Evolutionary conservation across 1,140 invertebrate species (phyloP).

Genomic region (Zeugodacus cucurbitae): DNA sequence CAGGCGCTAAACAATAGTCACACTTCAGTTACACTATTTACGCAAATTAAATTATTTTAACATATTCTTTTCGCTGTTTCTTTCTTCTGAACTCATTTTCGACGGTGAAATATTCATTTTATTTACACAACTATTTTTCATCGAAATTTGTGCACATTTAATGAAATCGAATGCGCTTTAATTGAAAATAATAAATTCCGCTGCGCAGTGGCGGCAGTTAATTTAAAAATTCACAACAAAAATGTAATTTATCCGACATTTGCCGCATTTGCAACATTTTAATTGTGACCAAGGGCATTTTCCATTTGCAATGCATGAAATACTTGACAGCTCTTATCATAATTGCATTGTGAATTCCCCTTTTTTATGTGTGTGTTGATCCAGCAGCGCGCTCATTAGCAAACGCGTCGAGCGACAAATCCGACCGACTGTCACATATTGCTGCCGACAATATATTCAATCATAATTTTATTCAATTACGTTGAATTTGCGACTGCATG

Average conservation of each 20-base stretch:
- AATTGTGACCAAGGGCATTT: neutral
- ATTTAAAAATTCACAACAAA: neutral
- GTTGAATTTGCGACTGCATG: neutral
- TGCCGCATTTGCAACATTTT: neutral
- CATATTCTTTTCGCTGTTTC: too few species aligned
- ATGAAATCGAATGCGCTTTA: too few species aligned
- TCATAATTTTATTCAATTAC: constrained; percentile 35
- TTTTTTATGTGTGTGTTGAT: neutral
- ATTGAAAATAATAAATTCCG: too few species aligned
- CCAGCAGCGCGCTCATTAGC: neutral
- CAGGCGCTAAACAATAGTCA: neutral
- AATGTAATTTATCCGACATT: neutral
- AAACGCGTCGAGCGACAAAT: neutral
- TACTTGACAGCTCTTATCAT: constrained; percentile 35
- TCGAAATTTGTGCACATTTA: too few species aligned
- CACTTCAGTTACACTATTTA: neutral
- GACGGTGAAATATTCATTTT: too few species aligned
- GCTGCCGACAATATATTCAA: constrained; percentile 19
- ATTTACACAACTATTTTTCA: too few species aligned
- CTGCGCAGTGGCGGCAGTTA: too few species aligned
- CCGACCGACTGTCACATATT: neutral
- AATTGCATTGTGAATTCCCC: constrained; percentile 14
- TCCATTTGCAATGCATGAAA: neutral
- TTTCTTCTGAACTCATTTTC: too few species aligned
- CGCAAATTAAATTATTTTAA: neutral